Base-by-base conservation (phyloP, 2,113 vertebrate species). In the Myotis brandtii region DNA sequence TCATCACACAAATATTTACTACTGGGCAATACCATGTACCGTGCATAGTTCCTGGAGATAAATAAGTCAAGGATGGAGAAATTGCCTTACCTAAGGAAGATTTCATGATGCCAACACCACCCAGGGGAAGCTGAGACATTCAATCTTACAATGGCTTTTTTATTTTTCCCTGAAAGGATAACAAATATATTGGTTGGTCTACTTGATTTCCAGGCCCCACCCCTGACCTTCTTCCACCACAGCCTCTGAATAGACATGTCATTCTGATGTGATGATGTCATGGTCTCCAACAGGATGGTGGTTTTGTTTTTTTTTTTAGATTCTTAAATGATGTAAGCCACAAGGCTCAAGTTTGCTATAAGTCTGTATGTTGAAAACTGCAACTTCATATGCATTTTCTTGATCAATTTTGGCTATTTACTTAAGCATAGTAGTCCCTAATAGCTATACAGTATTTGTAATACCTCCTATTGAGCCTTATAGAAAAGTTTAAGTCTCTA, bases 351-450 rank as follows among this genome's bases (percentile, higher is more conserved):
- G 21, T 66, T 79, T 67, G 40, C 37, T 86, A 0, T 64, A 85
- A 85, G 67, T 81, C 21, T 83, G 0, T 48, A 52, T 34, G 5
- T 64, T 89, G 66, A 23, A 50, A 81, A 93, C 3, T 16, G 11
- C 13, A 11, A 64, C 89, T 92, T 91, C 21, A 62, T 3, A 40
- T n/a, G 20, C 7, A 50, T 75, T 86, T 72, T 80, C 40, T 73
- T 91, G 1, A 89, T 40, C 72, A 6, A 66, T 50, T 95, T 95
- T 83, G 9, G 91, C 90, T 86, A 72, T 50, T 67, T 88, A 64
- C 18, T 91, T 52, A 88, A 82, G 2, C 21, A 67, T 32, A 93
- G 48, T 27, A 83, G 54, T 50, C 62, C 6, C 56, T 86, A 89
- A 66, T 18, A 80, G 18, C 14, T 67, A 76, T 8, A 59, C 9